Evolutionary conservation across 2,113 vertebrate genomes (phyloP).

Genomic region (Ptilonorhynchus violaceus): DNA sequence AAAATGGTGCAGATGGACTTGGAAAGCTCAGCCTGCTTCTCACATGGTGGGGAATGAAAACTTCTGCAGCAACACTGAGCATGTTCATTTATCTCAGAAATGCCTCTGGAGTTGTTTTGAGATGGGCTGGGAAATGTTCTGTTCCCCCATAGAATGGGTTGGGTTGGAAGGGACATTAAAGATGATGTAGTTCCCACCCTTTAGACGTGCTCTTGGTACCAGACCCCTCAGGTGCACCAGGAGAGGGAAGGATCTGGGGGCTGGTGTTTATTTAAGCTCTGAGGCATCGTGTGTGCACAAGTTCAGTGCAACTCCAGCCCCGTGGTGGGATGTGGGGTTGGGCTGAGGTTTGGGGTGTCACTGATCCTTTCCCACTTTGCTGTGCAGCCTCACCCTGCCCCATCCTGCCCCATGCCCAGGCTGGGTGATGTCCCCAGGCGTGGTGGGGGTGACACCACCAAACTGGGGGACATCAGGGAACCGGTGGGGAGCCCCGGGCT

Average conservation of each 20-base stretch:
- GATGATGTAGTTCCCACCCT: not conserved
- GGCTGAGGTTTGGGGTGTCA: not conserved
- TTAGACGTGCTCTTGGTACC: not conserved
- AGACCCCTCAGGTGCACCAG: not conserved
- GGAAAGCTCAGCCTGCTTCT: not conserved
- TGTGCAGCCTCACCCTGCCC: not conserved
- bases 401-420: fast-evolving
- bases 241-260: not conserved
- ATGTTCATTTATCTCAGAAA: not conserved
- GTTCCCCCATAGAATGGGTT: not conserved
- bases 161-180: too few species aligned
- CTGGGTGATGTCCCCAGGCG: not conserved
- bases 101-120: not conserved
- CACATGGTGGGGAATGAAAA: not conserved
- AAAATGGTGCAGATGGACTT: not conserved
- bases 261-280: not conserved
- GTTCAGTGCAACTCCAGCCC: fast-evolving
- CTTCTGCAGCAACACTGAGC: not conserved
- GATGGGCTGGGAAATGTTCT: not conserved
- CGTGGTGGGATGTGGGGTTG: fast-evolving
- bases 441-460: not conserved
- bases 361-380: fast-evolving
- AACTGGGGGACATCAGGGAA: not conserved
- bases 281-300: fast-evolving
- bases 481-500: not conserved